Conservation (phyloP, 2,797 vertebrate genomes). For the Kryptopterus vitreolus region DNA sequence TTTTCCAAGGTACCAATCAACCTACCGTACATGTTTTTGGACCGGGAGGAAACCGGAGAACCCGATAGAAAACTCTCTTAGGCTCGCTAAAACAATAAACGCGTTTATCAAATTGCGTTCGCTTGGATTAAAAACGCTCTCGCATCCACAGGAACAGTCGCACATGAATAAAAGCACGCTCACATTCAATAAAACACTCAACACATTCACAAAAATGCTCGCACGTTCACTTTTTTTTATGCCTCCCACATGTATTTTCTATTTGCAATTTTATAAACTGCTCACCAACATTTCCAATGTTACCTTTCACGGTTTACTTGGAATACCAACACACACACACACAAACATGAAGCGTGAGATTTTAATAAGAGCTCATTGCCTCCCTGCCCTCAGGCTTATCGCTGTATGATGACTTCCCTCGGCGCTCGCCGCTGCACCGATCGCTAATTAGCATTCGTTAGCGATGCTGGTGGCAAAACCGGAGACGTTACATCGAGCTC, state of each 20-base stretch:
- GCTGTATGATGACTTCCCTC: conserved; percentile 17
- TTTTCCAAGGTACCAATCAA: no score
- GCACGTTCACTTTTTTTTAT: background rate
- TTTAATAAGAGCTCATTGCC: conserved; percentile 35
- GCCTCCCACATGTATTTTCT: background rate
- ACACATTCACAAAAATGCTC: background rate
- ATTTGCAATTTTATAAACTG: background rate
- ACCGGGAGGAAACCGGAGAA: no score
- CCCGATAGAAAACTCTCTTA: no score
- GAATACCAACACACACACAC: background rate
- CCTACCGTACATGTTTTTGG: no score
- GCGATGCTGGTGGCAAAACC: background rate
- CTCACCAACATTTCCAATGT: background rate
- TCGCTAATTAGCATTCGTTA: conserved; percentile 39
- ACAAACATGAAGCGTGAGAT: background rate
- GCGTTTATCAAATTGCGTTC: no score
- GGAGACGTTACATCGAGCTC: background rate
- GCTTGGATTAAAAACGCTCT: background rate
- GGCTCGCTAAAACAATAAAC: no score
- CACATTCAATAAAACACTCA: no score
- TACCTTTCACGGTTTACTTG: background rate
- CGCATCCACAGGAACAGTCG: background rate
- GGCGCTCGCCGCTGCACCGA: background rate
- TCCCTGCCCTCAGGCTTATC: conserved; percentile 10
- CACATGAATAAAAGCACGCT: no score